These are phyloP conservation scores for Recurvirostra avosetta DNA, from an alignment of 2,113 vertebrate genomes.

Conservation along the genomic window DNA sequence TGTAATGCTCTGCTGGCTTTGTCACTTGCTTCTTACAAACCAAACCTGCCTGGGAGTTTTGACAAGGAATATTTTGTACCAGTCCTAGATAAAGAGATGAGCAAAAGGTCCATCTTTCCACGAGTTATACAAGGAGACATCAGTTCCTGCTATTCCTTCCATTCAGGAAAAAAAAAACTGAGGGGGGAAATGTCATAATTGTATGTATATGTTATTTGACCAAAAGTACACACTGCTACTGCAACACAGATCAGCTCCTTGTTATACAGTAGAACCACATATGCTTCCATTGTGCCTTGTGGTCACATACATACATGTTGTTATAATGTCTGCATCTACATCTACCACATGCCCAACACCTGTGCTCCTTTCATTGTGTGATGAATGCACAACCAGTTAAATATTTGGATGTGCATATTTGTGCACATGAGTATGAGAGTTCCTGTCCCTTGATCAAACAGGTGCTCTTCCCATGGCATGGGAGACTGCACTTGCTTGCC, in stretches of 20 bases:
- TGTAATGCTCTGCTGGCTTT: neutral
- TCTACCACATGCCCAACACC: neutral
- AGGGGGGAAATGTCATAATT: neutral
- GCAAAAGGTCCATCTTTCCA: neutral
- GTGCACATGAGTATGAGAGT: neutral
- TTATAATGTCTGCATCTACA: neutral
- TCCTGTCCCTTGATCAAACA: neutral
- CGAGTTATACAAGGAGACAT: neutral
- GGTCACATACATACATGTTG: neutral
- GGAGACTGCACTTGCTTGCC: neutral
- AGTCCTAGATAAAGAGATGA: neutral
- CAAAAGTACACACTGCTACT: neutral
- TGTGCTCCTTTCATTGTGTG: neutral
- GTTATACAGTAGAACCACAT: neutral
- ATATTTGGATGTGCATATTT: neutral
- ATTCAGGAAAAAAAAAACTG: neutral
- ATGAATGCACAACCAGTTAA: neutral
- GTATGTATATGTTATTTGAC: neutral
- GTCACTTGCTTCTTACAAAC: neutral
- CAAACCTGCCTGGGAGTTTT: neutral
- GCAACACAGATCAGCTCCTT: neutral
- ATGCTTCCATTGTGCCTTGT: neutral
- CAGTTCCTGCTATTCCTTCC: neutral
- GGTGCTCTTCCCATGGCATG: neutral
- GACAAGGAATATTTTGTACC: neutral